Conservation (phyloP, 2,888 invertebrate species). For the Rhopalosiphum nymphaeae region DNA sequence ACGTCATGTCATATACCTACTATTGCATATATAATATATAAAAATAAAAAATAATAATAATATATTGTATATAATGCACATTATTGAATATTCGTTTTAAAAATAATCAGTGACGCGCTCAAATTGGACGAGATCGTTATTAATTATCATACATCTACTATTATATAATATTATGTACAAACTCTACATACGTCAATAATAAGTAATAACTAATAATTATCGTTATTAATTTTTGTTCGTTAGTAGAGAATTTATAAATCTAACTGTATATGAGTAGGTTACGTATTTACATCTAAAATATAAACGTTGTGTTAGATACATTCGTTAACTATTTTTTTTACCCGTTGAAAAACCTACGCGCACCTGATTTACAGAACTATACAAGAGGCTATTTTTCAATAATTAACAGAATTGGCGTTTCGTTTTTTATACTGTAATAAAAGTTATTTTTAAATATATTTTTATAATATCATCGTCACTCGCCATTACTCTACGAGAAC, state of each 20-base stretch:
- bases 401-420: slow-evolving; percentile 1
- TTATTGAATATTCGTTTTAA: not conserved
- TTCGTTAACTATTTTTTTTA: not conserved
- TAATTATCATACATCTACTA: not conserved
- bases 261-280: not conserved
- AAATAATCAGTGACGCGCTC: not conserved
- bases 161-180: not conserved
- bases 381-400: not conserved
- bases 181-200: not conserved
- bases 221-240: not conserved
- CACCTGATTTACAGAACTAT: not conserved
- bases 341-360: not conserved
- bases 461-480: not conserved
- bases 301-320: not conserved
- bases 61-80: not conserved
- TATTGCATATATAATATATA: not conserved
- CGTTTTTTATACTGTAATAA: not conserved
- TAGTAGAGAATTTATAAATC: not conserved
- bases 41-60: too few relatives aligned
- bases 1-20: not conserved
- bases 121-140: not conserved
- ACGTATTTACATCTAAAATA: not conserved
- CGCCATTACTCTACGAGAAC: not conserved
- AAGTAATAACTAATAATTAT: not conserved
- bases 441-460: slow-evolving; percentile 15